phyloP scores from a whole-genome alignment of 2,113 vertebrate species.

The Brienomyrus brachyistius region DNA sequence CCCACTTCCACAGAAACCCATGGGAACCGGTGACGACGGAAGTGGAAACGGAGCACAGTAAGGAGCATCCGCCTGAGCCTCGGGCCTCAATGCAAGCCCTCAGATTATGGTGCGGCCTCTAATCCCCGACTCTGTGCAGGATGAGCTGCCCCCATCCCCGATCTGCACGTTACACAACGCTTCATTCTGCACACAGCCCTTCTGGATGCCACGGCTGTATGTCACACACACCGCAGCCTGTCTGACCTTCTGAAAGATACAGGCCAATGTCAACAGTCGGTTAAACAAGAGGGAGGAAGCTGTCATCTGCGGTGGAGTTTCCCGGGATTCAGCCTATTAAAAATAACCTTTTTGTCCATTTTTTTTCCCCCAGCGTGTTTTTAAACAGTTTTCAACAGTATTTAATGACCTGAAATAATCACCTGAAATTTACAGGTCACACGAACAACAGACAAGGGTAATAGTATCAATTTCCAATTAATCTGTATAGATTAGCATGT shows the following conservation, averaged over 20 bases:
- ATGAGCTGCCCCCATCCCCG: background rate
- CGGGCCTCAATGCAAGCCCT: background rate
- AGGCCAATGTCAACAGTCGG: background rate
- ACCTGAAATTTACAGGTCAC: background rate
- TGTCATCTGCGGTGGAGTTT: background rate
- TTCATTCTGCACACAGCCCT: background rate
- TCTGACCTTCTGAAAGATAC: background rate
- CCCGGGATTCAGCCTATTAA: background rate
- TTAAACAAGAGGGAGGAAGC: background rate
- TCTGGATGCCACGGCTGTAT: background rate
- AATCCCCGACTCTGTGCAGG: background rate
- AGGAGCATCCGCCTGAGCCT: background rate
- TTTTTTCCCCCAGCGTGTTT: background rate
- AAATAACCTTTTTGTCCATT: background rate
- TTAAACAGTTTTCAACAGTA: background rate
- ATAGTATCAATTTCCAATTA: background rate
- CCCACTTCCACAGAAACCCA: background rate
- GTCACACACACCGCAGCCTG: background rate
- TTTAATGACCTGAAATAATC: background rate
- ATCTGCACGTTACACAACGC: background rate
- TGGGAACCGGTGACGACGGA: background rate
- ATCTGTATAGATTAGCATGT: background rate
- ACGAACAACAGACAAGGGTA: background rate
- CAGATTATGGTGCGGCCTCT: constrained; percentile 2
- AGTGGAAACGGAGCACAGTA: background rate